A percentile compares a stretch with the other conserved stretches of the same genome.
These are phyloP conservation scores for Pristionchus arcanus DNA, from an alignment of 2,888 invertebrate species.

Conservation along the genomic window DNA sequence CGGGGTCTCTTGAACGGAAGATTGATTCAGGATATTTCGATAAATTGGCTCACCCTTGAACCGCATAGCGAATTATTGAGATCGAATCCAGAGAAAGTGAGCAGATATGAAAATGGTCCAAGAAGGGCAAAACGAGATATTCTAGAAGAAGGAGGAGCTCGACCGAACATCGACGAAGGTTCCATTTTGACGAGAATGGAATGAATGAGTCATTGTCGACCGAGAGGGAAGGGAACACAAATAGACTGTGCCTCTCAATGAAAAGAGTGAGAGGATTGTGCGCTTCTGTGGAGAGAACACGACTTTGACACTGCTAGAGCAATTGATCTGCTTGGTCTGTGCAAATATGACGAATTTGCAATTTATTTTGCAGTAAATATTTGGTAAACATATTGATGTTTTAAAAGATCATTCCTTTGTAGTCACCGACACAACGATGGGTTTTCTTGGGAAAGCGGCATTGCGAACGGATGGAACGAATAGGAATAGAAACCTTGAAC, in stretches of 20 bases:
- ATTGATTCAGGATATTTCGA: not conserved
- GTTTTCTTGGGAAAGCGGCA: not conserved
- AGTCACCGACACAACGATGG: not conserved
- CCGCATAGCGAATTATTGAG: not conserved
- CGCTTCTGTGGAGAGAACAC: not conserved
- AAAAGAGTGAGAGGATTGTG: conserved; percentile 18
- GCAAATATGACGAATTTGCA: not conserved
- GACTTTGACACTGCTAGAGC: not conserved
- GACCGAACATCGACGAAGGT: not conserved
- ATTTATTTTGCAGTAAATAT: not conserved
- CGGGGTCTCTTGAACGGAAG: not conserved
- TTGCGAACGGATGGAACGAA: not conserved
- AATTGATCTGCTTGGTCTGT: not conserved
- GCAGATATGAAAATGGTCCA: not conserved
- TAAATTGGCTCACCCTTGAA: not conserved
- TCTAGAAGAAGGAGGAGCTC: not conserved
- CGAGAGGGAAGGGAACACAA: conserved; percentile 7
- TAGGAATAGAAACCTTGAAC: not conserved
- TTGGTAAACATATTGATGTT: not conserved
- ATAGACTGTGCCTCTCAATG: not conserved
- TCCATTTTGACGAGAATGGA: not conserved
- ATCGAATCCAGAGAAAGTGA: conserved; percentile 32
- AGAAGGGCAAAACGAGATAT: not conserved
- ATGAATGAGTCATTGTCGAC: conserved; percentile 3
- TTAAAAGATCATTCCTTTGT: not conserved